Percentiles rank a stretch among this genome's conserved stretches.
Evolutionary conservation across 2,113 vertebrate genomes (phyloP).

Genomic region (human (Homo sapiens)): DNA sequence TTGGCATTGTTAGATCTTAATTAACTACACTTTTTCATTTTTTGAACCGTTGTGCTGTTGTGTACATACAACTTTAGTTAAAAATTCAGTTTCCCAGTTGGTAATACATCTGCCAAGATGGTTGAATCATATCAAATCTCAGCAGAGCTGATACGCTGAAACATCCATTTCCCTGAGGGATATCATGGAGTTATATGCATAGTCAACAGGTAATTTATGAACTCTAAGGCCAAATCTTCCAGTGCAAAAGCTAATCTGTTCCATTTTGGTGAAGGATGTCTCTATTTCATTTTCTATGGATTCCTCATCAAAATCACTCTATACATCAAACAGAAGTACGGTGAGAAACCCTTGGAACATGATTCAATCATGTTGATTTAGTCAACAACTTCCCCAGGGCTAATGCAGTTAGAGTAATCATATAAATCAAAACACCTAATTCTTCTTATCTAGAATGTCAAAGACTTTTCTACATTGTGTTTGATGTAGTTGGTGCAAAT

Average conservation of each 20-base stretch:
- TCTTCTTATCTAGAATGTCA: conserved; percentile 46
- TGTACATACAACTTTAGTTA: background rate
- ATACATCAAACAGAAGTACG: conserved; percentile 55
- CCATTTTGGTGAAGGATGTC: conserved; percentile 46
- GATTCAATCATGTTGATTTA: conserved; percentile 66
- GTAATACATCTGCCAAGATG: conserved; percentile 33
- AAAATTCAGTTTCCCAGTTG: conserved; percentile 25
- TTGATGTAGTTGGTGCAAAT: background rate
- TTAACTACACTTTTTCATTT: conserved; percentile 11
- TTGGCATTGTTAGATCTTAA: conserved; percentile 1
- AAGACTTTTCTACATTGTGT: conserved; percentile 14
- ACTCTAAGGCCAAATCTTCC: conserved; percentile 26
- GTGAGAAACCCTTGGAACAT: conserved; percentile 25
- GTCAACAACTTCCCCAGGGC: conserved; percentile 44
- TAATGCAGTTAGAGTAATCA: conserved; percentile 43
- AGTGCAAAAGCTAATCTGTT: conserved; percentile 42
- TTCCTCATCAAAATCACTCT: conserved; percentile 56
- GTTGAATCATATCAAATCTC: conserved; percentile 25
- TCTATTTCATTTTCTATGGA: conserved; percentile 67
- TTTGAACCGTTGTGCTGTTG: background rate
- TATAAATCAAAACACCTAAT: conserved; percentile 55
- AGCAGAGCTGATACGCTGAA: background rate
- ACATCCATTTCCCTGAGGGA: background rate
- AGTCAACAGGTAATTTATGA: conserved; percentile 55
- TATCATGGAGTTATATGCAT: background rate